These are phyloP conservation scores for Orbicella faveolata DNA, from an alignment of 64 coral and sea anemone genomes.

Conservation along the genomic window DNA sequence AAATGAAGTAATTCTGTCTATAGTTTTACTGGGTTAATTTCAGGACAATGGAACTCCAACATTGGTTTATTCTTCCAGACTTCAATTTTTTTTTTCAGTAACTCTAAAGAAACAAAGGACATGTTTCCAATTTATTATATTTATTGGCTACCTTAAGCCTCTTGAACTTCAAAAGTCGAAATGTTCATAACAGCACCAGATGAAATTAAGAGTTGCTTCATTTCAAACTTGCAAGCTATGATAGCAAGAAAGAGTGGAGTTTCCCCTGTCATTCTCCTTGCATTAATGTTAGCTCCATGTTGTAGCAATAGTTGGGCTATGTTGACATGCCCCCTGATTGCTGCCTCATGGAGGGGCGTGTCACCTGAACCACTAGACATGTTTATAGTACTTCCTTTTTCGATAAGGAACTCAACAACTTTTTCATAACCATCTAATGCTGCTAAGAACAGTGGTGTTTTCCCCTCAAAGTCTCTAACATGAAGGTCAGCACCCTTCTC, in stretches of 20 bases:
- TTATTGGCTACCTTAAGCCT: too few relatives aligned
- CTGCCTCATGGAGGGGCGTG: slow-evolving; percentile 68
- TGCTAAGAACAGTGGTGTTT: slow-evolving; percentile 66
- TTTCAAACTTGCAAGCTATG: slow-evolving; percentile 40
- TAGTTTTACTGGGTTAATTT: neutral
- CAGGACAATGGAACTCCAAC: neutral
- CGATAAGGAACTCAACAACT: slow-evolving; percentile 31
- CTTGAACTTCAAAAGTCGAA: neutral
- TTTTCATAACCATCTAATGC: slow-evolving; percentile 29
- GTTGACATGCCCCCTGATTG: slow-evolving; percentile 29
- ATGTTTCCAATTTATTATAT: too few relatives aligned
- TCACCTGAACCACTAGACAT: slow-evolving; percentile 40
- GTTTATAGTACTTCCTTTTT: slow-evolving; percentile 37
- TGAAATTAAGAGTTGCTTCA: slow-evolving; percentile 50
- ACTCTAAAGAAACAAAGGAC: too few relatives aligned
- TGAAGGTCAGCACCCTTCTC: slow-evolving; percentile 26
- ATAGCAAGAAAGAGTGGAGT: slow-evolving; percentile 50
- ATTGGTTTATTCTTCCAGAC: too few relatives aligned
- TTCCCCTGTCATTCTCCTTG: slow-evolving; percentile 48
- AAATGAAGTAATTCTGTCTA: neutral
- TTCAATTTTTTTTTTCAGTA: too few relatives aligned
- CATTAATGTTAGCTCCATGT: slow-evolving; percentile 43
- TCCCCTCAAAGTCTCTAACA: slow-evolving; percentile 11
- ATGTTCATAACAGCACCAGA: slow-evolving; percentile 51
- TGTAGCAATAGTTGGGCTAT: slow-evolving; percentile 32